phyloP scores from a whole-genome alignment of 2,888 invertebrate genomes.

The Macaria liturata region DNA sequence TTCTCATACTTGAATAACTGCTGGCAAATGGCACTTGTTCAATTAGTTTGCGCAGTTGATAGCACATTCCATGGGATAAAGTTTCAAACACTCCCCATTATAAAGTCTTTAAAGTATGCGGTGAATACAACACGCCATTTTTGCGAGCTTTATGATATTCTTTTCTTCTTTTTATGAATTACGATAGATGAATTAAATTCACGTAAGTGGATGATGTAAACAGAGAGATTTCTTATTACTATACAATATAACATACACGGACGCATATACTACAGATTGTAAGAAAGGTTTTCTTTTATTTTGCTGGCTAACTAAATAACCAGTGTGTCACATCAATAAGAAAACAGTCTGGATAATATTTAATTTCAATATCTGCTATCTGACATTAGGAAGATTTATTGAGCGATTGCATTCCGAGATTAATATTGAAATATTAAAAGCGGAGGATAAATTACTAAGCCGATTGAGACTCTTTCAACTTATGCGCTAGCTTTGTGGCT shows the following conservation, averaged over 20 bases:
- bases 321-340: slow-evolving; percentile 19
- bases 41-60: slow-evolving; percentile 50
- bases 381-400: slow-evolving; percentile 48
- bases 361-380: slow-evolving; percentile 61
- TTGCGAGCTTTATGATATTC: not conserved
- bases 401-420: slow-evolving; percentile 38
- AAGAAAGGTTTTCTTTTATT: too few species aligned
- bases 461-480: slow-evolving; percentile 19
- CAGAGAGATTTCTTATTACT: too few species aligned
- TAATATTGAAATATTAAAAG: slow-evolving; percentile 30
- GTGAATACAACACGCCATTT: not conserved
- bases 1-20: slow-evolving; percentile 47
- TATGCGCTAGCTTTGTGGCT: slow-evolving; percentile 5
- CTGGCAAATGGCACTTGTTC: slow-evolving; percentile 48
- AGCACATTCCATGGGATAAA: slow-evolving; percentile 45
- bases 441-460: slow-evolving; percentile 21
- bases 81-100: slow-evolving; percentile 52
- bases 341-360: slow-evolving; percentile 54
- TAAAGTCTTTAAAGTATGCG: slow-evolving; percentile 52
- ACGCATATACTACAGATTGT: too few species aligned
- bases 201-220: too few species aligned
- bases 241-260: too few species aligned
- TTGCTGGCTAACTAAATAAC: slow-evolving; percentile 1
- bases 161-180: too few species aligned
- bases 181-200: too few species aligned